These are phyloP conservation scores for Empidonax traillii DNA, from an alignment of 2,113 vertebrate species.

Conservation along the genomic window DNA sequence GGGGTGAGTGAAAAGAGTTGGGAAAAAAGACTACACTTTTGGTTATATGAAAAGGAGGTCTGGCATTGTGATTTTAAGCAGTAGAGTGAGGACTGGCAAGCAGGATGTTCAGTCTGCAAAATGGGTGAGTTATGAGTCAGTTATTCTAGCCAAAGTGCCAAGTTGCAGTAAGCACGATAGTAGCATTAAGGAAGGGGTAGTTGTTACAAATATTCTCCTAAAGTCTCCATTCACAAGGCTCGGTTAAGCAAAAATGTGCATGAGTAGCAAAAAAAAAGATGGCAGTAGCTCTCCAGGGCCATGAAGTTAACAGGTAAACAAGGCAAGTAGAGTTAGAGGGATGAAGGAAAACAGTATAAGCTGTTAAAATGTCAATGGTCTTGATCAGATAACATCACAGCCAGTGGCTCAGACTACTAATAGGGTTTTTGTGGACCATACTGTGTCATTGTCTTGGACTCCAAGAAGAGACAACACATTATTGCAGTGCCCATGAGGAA, in stretches of 20 bases:
- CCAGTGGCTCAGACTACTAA: not conserved
- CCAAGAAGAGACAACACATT: not conserved
- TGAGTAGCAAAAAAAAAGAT: not conserved
- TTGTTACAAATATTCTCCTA: not conserved
- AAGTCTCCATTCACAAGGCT: not conserved
- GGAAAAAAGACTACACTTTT: not conserved
- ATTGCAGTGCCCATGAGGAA: not conserved
- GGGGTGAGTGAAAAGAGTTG: not conserved
- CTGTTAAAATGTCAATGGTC: not conserved
- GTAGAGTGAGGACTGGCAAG: not conserved
- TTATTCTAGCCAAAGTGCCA: not conserved
- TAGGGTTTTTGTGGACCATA: not conserved
- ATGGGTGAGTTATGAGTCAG: not conserved
- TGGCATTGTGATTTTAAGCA: not conserved
- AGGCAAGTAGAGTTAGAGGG: not conserved
- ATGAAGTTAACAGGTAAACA: not conserved
- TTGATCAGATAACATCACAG: not conserved
- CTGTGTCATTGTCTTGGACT: not conserved
- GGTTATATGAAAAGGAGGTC: not conserved
- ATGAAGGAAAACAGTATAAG: not conserved
- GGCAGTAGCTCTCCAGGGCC: not conserved
- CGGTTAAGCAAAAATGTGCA: not conserved
- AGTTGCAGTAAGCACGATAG: not conserved
- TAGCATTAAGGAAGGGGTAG: not conserved
- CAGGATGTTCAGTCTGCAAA: not conserved